A percentile compares a stretch with the other conserved stretches of the same genome.
Evolutionary conservation across 2,797 vertebrate genomes (phyloP).

Genomic region (Argya squamiceps): DNA sequence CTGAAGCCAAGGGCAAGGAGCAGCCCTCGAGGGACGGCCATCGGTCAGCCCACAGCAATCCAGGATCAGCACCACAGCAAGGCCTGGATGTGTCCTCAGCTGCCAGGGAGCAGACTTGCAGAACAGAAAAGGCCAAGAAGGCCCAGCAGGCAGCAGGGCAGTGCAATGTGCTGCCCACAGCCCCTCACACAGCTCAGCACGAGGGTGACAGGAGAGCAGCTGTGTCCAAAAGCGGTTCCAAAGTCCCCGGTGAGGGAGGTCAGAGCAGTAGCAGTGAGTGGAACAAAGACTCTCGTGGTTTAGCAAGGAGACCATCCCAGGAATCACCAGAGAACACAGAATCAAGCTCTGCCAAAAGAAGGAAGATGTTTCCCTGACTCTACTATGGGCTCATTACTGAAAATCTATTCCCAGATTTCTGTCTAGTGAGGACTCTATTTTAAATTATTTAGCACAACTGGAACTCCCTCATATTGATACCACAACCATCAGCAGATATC

Average conservation of each 20-base stretch:
- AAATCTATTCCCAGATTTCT: neutral
- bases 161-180: neutral
- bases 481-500: neutral
- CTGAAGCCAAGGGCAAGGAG: neutral
- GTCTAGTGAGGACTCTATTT: neutral
- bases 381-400: neutral
- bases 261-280: neutral
- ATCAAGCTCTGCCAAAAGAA: slow-evolving; percentile 43
- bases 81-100: neutral
- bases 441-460: slow-evolving; percentile 9
- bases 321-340: neutral
- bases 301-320: neutral
- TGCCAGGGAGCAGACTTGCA: neutral
- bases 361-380: slow-evolving; percentile 54
- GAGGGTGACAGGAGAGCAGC: neutral
- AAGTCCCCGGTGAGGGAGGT: neutral
- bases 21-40: neutral
- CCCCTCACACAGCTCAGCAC: fast-evolving
- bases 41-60: neutral
- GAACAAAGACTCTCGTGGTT: neutral
- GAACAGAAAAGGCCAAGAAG: neutral
- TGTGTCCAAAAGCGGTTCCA: neutral
- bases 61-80: neutral
- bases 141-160: neutral
- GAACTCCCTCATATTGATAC: neutral